Percentiles rank a stretch among this genome's conserved stretches.
Conservation (phyloP, 2,113 vertebrate species). For the Thryonomys swinderianus region DNA sequence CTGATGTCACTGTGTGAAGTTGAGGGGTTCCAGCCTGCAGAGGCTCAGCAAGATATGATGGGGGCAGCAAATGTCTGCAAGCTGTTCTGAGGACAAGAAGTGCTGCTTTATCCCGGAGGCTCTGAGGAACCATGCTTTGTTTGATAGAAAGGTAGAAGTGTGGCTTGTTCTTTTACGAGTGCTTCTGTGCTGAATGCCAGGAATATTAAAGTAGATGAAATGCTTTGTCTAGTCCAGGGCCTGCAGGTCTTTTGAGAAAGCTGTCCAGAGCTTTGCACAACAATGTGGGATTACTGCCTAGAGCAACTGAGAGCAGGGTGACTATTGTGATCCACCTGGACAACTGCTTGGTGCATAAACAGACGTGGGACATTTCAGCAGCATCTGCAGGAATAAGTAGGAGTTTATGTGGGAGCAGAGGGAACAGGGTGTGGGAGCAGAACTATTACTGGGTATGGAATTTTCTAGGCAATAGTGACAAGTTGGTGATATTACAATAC, state of each 20-base stretch:
- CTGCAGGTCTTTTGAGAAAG: background rate
- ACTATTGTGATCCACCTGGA: background rate
- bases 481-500: background rate
- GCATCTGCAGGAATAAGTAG: background rate
- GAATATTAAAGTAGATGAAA: background rate
- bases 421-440: constrained; percentile 27
- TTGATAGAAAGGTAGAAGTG: background rate
- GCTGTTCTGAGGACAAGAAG: background rate
- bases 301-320: background rate
- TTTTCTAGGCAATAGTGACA: constrained; percentile 17
- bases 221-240: background rate
- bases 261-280: background rate
- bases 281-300: background rate
- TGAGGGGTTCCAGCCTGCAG: background rate
- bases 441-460: background rate
- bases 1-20: background rate
- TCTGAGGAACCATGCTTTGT: background rate
- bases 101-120: background rate
- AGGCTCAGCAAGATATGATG: background rate
- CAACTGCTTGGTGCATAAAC: background rate
- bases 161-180: background rate
- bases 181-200: background rate
- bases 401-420: background rate
- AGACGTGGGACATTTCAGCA: background rate
- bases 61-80: background rate